phyloP scores from a whole-genome alignment of 1,140 invertebrate species.

The Leptestheria dahalacensis region DNA sequence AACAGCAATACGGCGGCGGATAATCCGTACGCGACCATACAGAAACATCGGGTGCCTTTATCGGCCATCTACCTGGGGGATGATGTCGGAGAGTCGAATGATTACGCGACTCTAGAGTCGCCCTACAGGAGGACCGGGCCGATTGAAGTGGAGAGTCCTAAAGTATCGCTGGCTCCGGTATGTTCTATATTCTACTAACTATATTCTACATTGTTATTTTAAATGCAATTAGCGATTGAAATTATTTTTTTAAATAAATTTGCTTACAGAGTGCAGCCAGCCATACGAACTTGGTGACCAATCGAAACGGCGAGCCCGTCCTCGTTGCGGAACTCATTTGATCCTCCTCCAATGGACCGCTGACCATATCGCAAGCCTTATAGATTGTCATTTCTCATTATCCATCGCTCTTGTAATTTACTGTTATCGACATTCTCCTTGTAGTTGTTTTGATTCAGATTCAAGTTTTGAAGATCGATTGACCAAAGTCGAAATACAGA shows the following conservation, averaged over 20 bases:
- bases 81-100: conserved; percentile 33
- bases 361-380: too few relatives aligned
- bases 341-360: too few relatives aligned
- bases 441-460: too few relatives aligned
- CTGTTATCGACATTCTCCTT: too few relatives aligned
- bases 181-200: conserved; percentile 22
- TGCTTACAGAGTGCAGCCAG: conserved; percentile 18
- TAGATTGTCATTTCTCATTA: too few relatives aligned
- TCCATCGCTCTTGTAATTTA: too few relatives aligned
- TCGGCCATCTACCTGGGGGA: conserved; percentile 23
- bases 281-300: conserved; percentile 28
- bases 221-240: too few relatives aligned
- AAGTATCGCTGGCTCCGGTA: conserved; percentile 28
- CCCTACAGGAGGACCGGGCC: conserved; percentile 27
- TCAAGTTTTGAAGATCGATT: too few relatives aligned
- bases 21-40: conserved; percentile 71
- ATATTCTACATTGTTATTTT: too few relatives aligned
- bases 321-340: conserved; percentile 47
- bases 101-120: conserved; percentile 46
- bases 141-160: neutral
- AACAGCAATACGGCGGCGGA: conserved; percentile 1
- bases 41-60: conserved; percentile 41
- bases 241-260: conserved; percentile 33
- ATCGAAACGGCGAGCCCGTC: conserved; percentile 47
- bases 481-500: too few relatives aligned